phyloP scores from a whole-genome alignment of 2,888 invertebrate genomes.

The Dryobota labecula region DNA sequence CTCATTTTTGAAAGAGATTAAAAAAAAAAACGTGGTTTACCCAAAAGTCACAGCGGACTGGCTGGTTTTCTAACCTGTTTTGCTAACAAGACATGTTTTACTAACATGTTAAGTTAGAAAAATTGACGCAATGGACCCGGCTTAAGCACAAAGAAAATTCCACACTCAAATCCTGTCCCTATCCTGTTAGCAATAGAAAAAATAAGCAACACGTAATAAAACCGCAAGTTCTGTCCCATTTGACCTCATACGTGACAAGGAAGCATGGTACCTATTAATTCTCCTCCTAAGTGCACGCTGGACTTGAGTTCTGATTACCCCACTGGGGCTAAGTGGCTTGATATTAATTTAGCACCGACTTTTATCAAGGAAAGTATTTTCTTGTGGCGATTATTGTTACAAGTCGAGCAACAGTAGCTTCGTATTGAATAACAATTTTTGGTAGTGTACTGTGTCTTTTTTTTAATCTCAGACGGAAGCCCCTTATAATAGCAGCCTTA shows the following conservation, averaged over 20 bases:
- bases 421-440: not conserved
- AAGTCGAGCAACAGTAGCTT: not conserved
- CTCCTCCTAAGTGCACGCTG: conserved; percentile 61
- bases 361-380: conserved; percentile 41
- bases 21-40: too few species aligned
- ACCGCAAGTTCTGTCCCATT: conserved; percentile 45
- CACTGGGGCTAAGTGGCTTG: conserved; percentile 51
- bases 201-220: conserved; percentile 55
- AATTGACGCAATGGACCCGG: too few species aligned
- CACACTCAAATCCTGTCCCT: not conserved
- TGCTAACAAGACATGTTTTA: too few species aligned
- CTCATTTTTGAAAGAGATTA: too few species aligned
- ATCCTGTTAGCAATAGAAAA: conserved; percentile 38
- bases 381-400: not conserved
- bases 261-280: conserved; percentile 73
- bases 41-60: too few species aligned
- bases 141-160: not conserved
- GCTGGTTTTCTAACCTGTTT: too few species aligned
- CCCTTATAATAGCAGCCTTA: too few species aligned
- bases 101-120: too few species aligned
- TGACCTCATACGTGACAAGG: conserved; percentile 67
- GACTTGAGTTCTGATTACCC: conserved; percentile 56
- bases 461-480: too few species aligned
- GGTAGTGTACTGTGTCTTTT: not conserved
- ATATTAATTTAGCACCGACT: conserved; percentile 61